Evolutionary conservation across 2,797 vertebrate genomes (phyloP), one percentile per base, ranked within the genome.

Genomic region (Sebastes diaconus): DNA sequence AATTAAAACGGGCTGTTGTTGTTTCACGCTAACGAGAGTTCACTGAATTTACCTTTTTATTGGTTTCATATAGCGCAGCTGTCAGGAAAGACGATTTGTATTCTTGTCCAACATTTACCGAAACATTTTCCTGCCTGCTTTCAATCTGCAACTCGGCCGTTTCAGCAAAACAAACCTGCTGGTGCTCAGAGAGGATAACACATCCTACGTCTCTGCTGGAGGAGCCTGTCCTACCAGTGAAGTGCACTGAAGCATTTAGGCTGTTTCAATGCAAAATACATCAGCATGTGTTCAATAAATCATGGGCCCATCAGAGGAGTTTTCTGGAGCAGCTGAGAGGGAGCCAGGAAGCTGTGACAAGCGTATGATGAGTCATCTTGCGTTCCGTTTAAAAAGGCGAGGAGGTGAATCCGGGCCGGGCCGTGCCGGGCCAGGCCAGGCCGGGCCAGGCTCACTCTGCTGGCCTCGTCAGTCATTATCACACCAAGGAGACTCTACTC

Each of bases 251-350:
- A 78, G 79, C 73, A 66, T 87, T 87, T 76, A 76, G 60, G 27
- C 70, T 70, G 52, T 77, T 92, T 90, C 54, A 75, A 87, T 86
- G 75, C 84, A 86, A 88, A 75, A 85, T 79, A 74, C 73, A 91
- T 87, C 82, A 88, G 79, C 65, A 30, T 71, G 81, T 68, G 64
- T 87, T 92, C 42, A 83, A 92, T 88, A 90, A 91, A 88, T 84
- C 75, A 88, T 79, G 64, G 67, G 58, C 25, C 55, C 68, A 63
- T 90, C 84, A 74, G 60, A 85, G 30, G 73, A 79, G 65, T 73
- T 80, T 78, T 84, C 46, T 66, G 55, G 27, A 80, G 59, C 60
- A 52, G 71, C 54, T n/a, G 8, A 78, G 77, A 63, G 71, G 67
- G 68, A 87, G 84, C 55, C 81, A 70, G 88, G 70, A 75, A 80